Conservation (phyloP, 2,888 invertebrate species). For the Ormia ochracea region DNA sequence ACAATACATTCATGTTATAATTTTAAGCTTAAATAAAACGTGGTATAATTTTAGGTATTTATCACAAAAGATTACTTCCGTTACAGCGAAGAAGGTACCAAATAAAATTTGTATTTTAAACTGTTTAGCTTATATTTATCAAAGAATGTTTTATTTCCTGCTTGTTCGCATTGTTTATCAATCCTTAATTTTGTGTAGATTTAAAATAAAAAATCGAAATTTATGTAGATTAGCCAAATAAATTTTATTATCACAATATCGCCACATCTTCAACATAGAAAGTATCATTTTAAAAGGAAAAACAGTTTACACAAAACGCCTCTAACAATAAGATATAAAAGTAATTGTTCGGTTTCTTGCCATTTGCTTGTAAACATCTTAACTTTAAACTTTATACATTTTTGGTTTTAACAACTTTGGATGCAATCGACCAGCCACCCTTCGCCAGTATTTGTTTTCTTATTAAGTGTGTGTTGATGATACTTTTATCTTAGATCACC, state of each 20-base stretch:
- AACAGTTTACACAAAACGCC: slow-evolving; percentile 56
- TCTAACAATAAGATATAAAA: slow-evolving; percentile 61
- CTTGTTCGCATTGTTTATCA: neutral
- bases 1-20: slow-evolving; percentile 1
- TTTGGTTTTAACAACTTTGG: slow-evolving; percentile 16
- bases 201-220: slow-evolving; percentile 63
- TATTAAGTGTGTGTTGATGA: slow-evolving; percentile 71
- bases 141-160: neutral
- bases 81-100: neutral
- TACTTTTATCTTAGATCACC: slow-evolving; percentile 73
- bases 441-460: slow-evolving; percentile 46
- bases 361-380: slow-evolving; percentile 57
- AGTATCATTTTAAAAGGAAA: slow-evolving; percentile 57
- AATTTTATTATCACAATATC: slow-evolving; percentile 70
- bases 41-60: slow-evolving; percentile 43
- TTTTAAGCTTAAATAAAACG: slow-evolving; percentile 27
- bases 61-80: slow-evolving; percentile 49
- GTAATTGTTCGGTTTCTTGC: slow-evolving; percentile 62
- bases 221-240: slow-evolving; percentile 71
- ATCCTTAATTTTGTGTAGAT: slow-evolving; percentile 61
- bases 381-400: slow-evolving; percentile 57
- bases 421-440: slow-evolving; percentile 18
- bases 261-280: slow-evolving; percentile 47
- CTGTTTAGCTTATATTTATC: slow-evolving; percentile 1
- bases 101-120: slow-evolving; percentile 23